Conservation (phyloP, 2,113 vertebrate species). For the Neofelis nebulosa region DNA sequence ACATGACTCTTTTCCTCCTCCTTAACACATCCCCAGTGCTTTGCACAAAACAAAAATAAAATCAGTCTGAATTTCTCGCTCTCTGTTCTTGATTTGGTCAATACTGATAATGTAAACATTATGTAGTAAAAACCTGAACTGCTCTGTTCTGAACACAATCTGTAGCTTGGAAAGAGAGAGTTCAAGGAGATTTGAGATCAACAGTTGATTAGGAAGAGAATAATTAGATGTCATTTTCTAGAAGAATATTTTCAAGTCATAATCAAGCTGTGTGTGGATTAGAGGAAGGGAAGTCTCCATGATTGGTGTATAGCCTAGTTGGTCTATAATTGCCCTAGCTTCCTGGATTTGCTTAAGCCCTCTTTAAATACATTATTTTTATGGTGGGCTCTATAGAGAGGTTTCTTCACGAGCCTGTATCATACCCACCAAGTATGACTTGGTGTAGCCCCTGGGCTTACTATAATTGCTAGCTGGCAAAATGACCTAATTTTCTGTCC, state of each 20-base stretch:
- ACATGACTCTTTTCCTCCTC: neutral
- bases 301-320: neutral
- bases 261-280: neutral
- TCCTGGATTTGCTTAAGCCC: neutral
- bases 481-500: neutral
- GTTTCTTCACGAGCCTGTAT: neutral
- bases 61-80: neutral
- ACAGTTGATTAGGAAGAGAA: neutral
- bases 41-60: neutral
- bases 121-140: neutral
- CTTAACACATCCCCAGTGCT: neutral
- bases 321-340: neutral
- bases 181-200: neutral
- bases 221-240: neutral
- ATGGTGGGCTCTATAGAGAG: neutral
- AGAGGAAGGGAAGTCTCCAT: neutral
- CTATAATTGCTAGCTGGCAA: neutral
- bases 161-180: neutral
- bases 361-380: neutral
- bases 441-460: neutral
- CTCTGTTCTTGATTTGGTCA: neutral
- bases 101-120: neutral
- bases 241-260: neutral
- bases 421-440: neutral
- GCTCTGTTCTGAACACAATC: neutral